Percentiles rank a stretch among this genome's conserved stretches.
phyloP scores from a whole-genome alignment of 1,140 invertebrate species.

The Calephelis nemesis region DNA sequence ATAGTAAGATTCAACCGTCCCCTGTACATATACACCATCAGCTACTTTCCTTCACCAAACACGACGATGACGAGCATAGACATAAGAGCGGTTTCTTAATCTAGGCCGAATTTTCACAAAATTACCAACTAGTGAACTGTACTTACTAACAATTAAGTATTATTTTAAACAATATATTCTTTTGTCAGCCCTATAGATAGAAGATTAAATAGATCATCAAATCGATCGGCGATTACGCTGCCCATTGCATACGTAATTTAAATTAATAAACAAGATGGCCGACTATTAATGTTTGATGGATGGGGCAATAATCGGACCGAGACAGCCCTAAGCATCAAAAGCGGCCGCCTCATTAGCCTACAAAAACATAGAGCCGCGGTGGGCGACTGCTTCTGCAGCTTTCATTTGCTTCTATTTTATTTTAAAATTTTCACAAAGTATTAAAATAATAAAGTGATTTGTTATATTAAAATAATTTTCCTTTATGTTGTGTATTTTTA shows the following conservation, averaged over 20 bases:
- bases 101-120: too few species aligned
- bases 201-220: conserved; percentile 28
- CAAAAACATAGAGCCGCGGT: conserved; percentile 10
- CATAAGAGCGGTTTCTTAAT: too few species aligned
- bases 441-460: too few species aligned
- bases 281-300: conserved; percentile 17
- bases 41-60: too few species aligned
- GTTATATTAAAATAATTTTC: too few species aligned
- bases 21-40: too few species aligned
- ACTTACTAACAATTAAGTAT: too few species aligned
- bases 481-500: too few species aligned
- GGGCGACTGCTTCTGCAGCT: conserved; percentile 9
- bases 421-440: background rate
- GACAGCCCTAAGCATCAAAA: conserved; percentile 13
- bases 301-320: conserved; percentile 15
- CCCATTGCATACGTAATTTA: conserved; percentile 38
- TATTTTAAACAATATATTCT: too few species aligned
- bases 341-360: conserved; percentile 16
- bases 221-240: conserved; percentile 32
- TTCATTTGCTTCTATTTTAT: conserved; percentile 9
- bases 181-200: conserved; percentile 26
- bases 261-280: conserved; percentile 35
- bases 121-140: too few species aligned
- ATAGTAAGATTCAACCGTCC: too few species aligned
- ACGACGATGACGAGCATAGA: too few species aligned